Base-by-base conservation (phyloP, 2,888 invertebrate species). In the Cryptus armator region DNA sequence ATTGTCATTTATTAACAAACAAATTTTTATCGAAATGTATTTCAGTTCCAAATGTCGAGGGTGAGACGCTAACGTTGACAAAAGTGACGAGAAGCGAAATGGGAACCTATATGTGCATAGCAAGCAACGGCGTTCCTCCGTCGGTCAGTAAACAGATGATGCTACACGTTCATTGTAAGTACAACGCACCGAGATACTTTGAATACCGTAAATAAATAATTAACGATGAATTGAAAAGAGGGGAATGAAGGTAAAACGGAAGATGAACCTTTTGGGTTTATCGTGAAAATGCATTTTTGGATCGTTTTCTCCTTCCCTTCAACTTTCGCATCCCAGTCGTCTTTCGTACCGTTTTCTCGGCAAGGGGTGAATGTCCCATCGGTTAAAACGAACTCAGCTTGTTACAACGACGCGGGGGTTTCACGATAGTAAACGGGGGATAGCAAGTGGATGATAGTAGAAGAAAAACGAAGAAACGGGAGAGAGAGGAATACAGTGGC, bases 111-210 rank as follows among this genome's bases (percentile, higher is more conserved):
- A 95, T 98, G 91, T 98, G 98, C 94, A 97, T 98, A 94, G 98
- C 98, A 80, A 97, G 97, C 89, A 98, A 98, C 92, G 97, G 97
- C 62, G 97, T 98, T 29, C 98, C 98, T 46, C 98, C 98, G 48
- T 96, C 97, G 62, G 98, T 98, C 93, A 98, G 97, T 95, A 98
- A 98, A 94, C 95, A 98, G 93, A 97, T 98, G 96, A 97, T 97
- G 97, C 96, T 98, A 85, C 97, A 97, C 94, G 97, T 98, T 89
- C 97, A 98, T 94, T 98, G 98, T 98, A 94, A 97, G 98, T 97
- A 95, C 5, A 87, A 77, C 24, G 2, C 2, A 51, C n/a, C 24
- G 51, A 72, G 32, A 32, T 29, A 43, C 53, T 53, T 16, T 4
- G n/a, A 53, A 53, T 14, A 37, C 0, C 37, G 37, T 37, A 37